Base-by-base conservation (phyloP, 2,888 invertebrate species). In the Metopia argyrocephala region DNA sequence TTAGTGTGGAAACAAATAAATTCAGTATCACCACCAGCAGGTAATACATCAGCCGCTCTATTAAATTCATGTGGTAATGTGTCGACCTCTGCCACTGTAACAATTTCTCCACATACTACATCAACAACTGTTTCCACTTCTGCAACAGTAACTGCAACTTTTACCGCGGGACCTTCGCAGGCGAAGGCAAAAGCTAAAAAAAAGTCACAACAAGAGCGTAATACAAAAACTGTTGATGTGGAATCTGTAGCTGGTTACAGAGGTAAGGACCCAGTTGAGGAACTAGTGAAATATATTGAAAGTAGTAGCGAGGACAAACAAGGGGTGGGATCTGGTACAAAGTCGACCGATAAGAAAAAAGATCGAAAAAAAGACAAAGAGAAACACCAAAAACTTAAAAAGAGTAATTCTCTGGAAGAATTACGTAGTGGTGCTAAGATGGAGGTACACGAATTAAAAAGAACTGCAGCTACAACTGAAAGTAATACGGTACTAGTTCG, bases 391-490 rank as follows among this genome's bases (percentile, higher is more conserved):
- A 86, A 91, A 68, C 87, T 90, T 38, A 93, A 95, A 87, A 94
- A 95, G 84, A 94, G 95, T 83, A 94, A 95, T 87, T 96, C 96
- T 31, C 91, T 96, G 85, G 96, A 96, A 89, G 96, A 96, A 91
- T 93, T 96, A 83, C 86, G 90, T 66, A 95, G 95, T 61, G 94
- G 94, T 84, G 94, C 94, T 76, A 94, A 93, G 89, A 91, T 95
- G 83, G 94, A 94, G 86, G 95, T 95, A 86, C 94, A 94, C 31
- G 92, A 92, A 68, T 90, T 92, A 83, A 88, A 89, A 61, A 85
- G 84, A 9, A 85, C 87, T 28, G 84, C 89, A 23, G 88, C 88
- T 1, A 88, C 89, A 52, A 89, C 88, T 0, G 89, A 87, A 85
- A 86, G 84, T 84, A 86, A 90, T 79, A 85, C 83, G 73, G 90